Base-by-base conservation (phyloP, 2,888 invertebrate genomes). In the Ischnura elegans region DNA sequence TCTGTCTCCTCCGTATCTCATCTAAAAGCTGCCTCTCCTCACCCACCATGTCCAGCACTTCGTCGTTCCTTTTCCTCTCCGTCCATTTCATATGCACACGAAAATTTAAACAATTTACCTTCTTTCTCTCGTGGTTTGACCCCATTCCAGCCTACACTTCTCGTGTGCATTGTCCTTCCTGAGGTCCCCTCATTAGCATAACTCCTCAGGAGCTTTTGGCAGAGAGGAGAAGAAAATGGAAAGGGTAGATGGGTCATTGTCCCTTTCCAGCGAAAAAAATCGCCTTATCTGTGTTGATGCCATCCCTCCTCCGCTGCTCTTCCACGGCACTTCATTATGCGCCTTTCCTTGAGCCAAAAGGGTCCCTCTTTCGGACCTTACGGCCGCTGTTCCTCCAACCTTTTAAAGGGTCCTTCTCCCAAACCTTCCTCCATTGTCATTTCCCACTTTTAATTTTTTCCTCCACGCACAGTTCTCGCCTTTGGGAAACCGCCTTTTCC, bases 231-330 rank as follows among this genome's bases (percentile, higher is more conserved):
- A 36, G 45, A 61, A 90, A 61, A 42, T 8, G 42, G 21, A 21
- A 5, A 66, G 76, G 76, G n/a, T 36, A 36, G 36, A 47, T 25
- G 36, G 76, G 76, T 76, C 76, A 76, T 76, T 90, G 90, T 90
- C 90, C 90, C 90, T 90, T 90, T 76, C n/a, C n/a, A n/a, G 76
- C 29, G 76, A 36, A 76, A 76, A 76, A 76, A 76, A 76, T 76
- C 36, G 76, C 90, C 43, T 90, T 90, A 90, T 90, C 66, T n/a
- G 21, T 46, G 45, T 46, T 46, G 45, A 46, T 86, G 21, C 13
- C 46, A 86, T n/a, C 86, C 51, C 51, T 47, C 47, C 47, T 51
- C 25, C 4, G 43, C 86, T 43, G 2, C 3, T 25, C 46, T 10
- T 86, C 46, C 86, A n/a, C 76, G 36, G 76, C 46, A 86, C 86